Evolutionary conservation across 2,113 vertebrate genomes (phyloP).

Genomic region (Myrmophylax atrothorax): DNA sequence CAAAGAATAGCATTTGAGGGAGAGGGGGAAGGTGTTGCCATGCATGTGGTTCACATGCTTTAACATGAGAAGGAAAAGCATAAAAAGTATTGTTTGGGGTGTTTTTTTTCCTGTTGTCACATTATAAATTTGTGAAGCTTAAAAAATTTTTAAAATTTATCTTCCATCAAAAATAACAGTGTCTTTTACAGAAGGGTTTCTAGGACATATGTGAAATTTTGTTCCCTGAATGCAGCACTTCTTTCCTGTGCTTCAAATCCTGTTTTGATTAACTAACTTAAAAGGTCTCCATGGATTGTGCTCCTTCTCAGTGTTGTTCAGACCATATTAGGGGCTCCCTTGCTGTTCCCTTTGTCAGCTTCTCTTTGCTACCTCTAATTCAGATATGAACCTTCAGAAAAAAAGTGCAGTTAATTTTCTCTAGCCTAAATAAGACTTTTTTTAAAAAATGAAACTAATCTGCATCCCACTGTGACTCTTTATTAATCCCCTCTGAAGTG

Average conservation of each 20-base stretch:
- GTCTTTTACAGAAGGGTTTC: not conserved
- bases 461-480: not conserved
- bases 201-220: not conserved
- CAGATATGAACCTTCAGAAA: not conserved
- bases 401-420: not conserved
- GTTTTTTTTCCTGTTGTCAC: not conserved
- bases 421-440: not conserved
- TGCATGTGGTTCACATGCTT: not conserved
- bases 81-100: not conserved
- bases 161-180: not conserved
- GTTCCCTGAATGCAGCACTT: not conserved
- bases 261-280: not conserved
- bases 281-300: not conserved
- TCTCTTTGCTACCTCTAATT: not conserved
- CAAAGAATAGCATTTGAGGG: not conserved
- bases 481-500: not conserved
- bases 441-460: not conserved
- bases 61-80: not conserved
- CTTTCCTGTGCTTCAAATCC: not conserved
- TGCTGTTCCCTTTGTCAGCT: slow-evolving; percentile 2
- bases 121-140: not conserved
- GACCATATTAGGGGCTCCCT: not conserved
- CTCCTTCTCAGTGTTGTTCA: not conserved
- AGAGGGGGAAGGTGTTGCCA: not conserved
- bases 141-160: not conserved